Conservation (phyloP, 2,888 invertebrate species). For the Epistrophe grossulariae region DNA sequence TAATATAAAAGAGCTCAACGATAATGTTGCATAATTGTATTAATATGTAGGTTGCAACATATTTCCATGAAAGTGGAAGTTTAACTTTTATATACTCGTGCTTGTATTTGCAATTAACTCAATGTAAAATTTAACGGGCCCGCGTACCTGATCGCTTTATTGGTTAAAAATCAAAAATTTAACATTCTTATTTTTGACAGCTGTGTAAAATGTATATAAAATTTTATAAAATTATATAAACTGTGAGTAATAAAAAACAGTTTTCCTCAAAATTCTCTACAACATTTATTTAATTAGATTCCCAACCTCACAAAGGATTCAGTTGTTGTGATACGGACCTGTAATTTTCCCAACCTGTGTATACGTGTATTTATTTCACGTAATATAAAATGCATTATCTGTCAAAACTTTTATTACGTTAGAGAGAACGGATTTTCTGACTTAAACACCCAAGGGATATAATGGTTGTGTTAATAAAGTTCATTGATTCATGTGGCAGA, state of each 20-base stretch:
- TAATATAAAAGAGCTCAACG: not conserved
- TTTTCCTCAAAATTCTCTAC: too few relatives aligned
- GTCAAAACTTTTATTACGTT: constrained; percentile 18
- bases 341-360: not conserved
- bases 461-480: constrained; percentile 23
- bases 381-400: constrained; percentile 13
- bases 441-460: constrained; percentile 19
- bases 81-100: not conserved
- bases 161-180: too few relatives aligned
- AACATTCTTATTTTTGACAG: too few relatives aligned
- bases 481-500: constrained; percentile 16
- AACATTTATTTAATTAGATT: too few relatives aligned
- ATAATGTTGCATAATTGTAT: constrained; percentile 30
- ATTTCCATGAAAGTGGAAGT: constrained; percentile 19
- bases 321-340: not conserved
- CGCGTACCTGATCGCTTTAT: not conserved
- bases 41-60: not conserved
- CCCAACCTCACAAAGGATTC: too few relatives aligned
- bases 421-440: not conserved
- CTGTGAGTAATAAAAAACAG: too few relatives aligned
- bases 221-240: too few relatives aligned
- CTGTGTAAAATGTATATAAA: too few relatives aligned
- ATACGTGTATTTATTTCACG: not conserved
- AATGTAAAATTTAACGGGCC: not conserved
- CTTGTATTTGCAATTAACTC: not conserved